Evolutionary conservation across 2,888 invertebrate species (phyloP), one percentile per base, ranked within the genome.

Genomic region (Xylocampa areola): DNA sequence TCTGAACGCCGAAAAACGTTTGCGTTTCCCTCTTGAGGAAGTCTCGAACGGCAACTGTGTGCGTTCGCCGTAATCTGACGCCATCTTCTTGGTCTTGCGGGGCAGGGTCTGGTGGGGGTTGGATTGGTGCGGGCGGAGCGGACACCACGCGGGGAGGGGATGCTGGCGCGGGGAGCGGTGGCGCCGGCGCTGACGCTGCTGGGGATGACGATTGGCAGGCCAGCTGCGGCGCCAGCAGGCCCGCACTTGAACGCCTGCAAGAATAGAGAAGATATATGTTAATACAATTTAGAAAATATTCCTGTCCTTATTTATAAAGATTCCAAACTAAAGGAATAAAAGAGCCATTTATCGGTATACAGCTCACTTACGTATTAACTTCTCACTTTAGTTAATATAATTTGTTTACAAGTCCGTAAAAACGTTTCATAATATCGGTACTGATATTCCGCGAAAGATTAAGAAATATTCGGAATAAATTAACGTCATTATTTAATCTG

Each of bases 1-100:
- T 96, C 81, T 97, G 96, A 54, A 98, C 96, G 14, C 97, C 98
- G 86, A 98, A 97, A 91, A 98, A 98, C 74, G 96, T 96, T 52
- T 97, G 97, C 53, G 97, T 97, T 86, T 97, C 97, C 73, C 96
- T 95, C 84, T 96, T 97, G 81, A 97, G 95, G 87, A 96, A 97
- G 82, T 96, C 92, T 66, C 93, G 84, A 40, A 94, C 92, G n/a
- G 89, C 92, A 7, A 91, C 86, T 0, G 92, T 92, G 69, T 92
- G 91, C 2, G 79, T 89, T 47, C 91, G 79, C 47, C 93, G 88
- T 72, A 93, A 91, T 88, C 92, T 86, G 66, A 93, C 92, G 43
- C 90, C 92, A 66, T 91, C 90, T 83, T 94, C 91, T 54, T 90
- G 90, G 54, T 82, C 86, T 78, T 89, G 92, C 11, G 92, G 92